Evolutionary conservation across 2,888 invertebrate species (phyloP).

Genomic region (Drosophila prostipennis): DNA sequence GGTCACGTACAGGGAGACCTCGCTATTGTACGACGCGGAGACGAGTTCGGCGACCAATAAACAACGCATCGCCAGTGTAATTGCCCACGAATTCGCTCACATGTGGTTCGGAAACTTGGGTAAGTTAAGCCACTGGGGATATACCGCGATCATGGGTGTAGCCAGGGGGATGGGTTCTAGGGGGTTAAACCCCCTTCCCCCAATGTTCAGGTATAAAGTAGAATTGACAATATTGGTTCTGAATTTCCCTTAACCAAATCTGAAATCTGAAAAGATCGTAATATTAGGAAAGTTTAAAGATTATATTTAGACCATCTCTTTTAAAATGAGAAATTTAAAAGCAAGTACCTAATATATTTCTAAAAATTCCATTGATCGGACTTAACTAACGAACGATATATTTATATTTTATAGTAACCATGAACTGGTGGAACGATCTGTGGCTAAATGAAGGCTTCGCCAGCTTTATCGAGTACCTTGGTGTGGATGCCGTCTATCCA

Average conservation of each 20-base stretch:
- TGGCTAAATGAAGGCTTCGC: constrained; percentile 98
- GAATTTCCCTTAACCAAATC: too few relatives aligned
- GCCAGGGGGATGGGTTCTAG: too few relatives aligned
- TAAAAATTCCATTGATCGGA: neutral
- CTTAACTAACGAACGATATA: too few relatives aligned
- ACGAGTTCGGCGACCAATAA: constrained; percentile 91
- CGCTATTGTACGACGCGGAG: constrained; percentile 90
- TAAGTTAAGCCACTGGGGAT: constrained; percentile 78
- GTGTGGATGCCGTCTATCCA: constrained; percentile 88
- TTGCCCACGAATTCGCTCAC: constrained; percentile 97
- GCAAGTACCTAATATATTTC: too few relatives aligned
- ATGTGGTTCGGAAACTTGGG: constrained; percentile 97
- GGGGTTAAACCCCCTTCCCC: too few relatives aligned
- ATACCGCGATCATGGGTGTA: neutral
- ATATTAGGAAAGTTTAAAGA: too few relatives aligned
- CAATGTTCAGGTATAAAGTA: too few relatives aligned
- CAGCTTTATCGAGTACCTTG: constrained; percentile 94
- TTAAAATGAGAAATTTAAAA: too few relatives aligned
- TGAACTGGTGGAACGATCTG: constrained; percentile 97
- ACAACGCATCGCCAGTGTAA: constrained; percentile 91
- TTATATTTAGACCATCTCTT: too few relatives aligned
- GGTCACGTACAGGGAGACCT: constrained; percentile 95
- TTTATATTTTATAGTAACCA: constrained; percentile 88
- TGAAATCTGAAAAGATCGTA: neutral
- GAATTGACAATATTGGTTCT: too few relatives aligned